Conservation (phyloP, 2,797 vertebrate species). For the Pangasius mekongensis region DNA sequence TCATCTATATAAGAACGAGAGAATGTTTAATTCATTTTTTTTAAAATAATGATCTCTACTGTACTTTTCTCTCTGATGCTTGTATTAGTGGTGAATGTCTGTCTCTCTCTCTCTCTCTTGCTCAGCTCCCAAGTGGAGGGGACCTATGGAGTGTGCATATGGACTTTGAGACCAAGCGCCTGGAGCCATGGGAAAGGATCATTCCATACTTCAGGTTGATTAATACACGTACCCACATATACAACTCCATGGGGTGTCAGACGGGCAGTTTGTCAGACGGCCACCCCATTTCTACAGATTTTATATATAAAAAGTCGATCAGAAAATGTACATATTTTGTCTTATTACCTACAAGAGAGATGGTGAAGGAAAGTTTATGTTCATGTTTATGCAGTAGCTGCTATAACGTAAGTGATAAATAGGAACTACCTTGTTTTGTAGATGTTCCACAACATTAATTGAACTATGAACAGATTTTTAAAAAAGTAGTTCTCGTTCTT, state of each 20-base stretch:
- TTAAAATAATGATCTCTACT: background rate
- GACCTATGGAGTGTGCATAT: slow-evolving; percentile 83
- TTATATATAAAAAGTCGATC: background rate
- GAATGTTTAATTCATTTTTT: background rate
- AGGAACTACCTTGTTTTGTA: too few species aligned
- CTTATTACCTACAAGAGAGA: too few species aligned
- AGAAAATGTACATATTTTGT: background rate
- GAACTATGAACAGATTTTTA: too few species aligned
- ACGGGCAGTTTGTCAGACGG: background rate
- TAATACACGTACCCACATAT: background rate
- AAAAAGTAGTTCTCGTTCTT: too few species aligned
- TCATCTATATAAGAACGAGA: background rate
- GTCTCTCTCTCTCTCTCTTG: background rate
- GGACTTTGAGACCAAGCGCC: slow-evolving; percentile 76
- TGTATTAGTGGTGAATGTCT: background rate
- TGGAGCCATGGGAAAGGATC: slow-evolving; percentile 83
- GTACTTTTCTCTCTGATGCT: background rate
- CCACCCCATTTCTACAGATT: background rate
- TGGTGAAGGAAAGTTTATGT: too few species aligned
- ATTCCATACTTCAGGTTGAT: slow-evolving; percentile 77
- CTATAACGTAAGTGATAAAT: too few species aligned
- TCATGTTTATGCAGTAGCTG: too few species aligned
- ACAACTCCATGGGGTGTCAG: background rate
- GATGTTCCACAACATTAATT: too few species aligned
- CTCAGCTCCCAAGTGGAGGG: slow-evolving; percentile 77